Percentiles rank a stretch among this genome's conserved stretches.
Evolutionary conservation across 2,888 invertebrate species (phyloP).

Genomic region (Meteorus colon): DNA sequence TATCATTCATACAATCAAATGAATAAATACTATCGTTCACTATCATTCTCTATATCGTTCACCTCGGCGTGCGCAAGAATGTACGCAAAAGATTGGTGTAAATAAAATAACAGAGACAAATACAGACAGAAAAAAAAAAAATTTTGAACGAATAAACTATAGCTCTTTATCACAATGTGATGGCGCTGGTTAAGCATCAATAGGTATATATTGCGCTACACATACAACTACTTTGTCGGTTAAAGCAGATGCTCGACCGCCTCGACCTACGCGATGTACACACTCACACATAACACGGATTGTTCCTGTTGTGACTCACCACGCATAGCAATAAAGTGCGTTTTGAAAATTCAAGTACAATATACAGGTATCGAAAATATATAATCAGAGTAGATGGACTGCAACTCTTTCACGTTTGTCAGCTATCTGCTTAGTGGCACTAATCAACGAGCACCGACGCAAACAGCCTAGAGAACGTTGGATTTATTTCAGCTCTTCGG

Average conservation of each 20-base stretch:
- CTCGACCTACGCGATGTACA: background rate
- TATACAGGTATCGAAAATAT: background rate
- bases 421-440: background rate
- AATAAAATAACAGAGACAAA: constrained; percentile 43
- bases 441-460: no score
- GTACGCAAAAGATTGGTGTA: constrained; percentile 50
- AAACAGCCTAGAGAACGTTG: background rate
- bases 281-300: constrained; percentile 37
- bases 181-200: constrained; percentile 53
- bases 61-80: constrained; percentile 52
- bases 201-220: constrained; percentile 46
- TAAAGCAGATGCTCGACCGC: constrained; percentile 21
- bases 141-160: constrained; percentile 51
- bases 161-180: constrained; percentile 54
- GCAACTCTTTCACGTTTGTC: background rate
- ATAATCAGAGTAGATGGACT: no score
- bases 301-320: constrained; percentile 27
- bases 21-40: background rate
- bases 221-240: constrained; percentile 40
- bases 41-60: no score
- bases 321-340: background rate
- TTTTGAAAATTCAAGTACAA: background rate
- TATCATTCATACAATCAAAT: background rate
- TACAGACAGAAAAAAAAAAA: constrained; percentile 39
- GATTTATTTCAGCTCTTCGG: background rate